phyloP scores from a whole-genome alignment of 2,113 vertebrate genomes.

The Dolichotis patagonum region DNA sequence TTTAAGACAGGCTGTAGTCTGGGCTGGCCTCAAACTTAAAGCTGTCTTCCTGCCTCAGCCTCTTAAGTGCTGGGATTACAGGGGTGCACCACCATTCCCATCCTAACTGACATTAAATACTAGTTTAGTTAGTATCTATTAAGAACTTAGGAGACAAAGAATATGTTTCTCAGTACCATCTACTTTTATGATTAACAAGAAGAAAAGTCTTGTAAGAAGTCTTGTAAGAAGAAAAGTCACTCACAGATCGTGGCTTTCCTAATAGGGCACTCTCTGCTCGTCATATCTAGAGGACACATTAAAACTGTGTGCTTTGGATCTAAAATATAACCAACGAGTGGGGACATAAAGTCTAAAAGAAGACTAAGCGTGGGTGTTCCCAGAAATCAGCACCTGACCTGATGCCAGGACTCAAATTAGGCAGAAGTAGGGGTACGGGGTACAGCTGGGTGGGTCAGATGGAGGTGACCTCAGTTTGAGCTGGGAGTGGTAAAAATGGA shows the following conservation, averaged over 20 bases:
- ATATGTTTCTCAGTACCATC: background rate
- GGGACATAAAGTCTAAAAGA: slow-evolving; percentile 23
- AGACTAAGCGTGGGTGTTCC: background rate
- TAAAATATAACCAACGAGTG: background rate
- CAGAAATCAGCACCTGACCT: background rate
- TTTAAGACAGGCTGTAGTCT: background rate
- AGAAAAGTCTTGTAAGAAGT: too few species aligned
- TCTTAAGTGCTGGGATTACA: background rate
- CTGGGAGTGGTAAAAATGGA: background rate
- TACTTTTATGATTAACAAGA: background rate
- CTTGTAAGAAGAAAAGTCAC: background rate
- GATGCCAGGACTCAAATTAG: background rate
- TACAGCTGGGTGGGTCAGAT: background rate
- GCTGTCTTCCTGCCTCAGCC: background rate
- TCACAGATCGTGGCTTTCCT: background rate
- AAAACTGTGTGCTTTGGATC: background rate
- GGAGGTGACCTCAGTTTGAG: background rate
- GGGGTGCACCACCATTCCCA: background rate
- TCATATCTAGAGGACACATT: background rate
- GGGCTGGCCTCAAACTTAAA: background rate
- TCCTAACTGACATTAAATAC: background rate
- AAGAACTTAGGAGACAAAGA: background rate
- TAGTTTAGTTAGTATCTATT: background rate
- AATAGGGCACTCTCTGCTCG: background rate
- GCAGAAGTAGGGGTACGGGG: too few species aligned